Conservation (phyloP, 2,888 invertebrate genomes). For the Drosophila meridionalis region DNA sequence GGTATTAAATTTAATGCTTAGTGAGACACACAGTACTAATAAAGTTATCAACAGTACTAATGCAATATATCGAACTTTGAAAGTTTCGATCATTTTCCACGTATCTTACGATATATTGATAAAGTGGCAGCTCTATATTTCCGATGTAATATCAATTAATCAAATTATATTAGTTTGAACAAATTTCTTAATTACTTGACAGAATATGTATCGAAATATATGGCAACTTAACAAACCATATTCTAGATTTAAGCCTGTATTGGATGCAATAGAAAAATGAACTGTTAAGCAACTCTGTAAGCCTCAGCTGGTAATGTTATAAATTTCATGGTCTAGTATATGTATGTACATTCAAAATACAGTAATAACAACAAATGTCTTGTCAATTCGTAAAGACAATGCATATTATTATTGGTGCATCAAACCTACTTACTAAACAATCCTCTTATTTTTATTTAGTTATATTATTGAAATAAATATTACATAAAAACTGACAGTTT, state of each 20-base stretch:
- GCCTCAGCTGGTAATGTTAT: neutral
- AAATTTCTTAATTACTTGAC: too few relatives aligned
- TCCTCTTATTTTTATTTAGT: too few relatives aligned
- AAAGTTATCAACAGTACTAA: neutral
- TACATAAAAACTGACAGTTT: too few relatives aligned
- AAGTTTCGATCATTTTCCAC: neutral
- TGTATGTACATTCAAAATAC: too few relatives aligned
- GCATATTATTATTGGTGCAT: too few relatives aligned
- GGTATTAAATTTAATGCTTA: neutral
- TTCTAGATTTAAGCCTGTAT: neutral
- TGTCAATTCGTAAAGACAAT: too few relatives aligned
- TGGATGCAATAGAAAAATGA: neutral
- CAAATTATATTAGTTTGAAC: neutral
- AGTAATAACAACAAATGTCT: too few relatives aligned
- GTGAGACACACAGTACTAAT: neutral
- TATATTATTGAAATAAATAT: too few relatives aligned
- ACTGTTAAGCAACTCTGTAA: neutral
- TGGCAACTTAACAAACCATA: neutral
- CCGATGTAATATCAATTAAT: neutral
- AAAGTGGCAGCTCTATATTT: neutral
- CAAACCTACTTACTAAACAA: too few relatives aligned
- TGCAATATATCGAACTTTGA: neutral
- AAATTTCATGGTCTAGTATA: neutral
- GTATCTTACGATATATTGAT: neutral
- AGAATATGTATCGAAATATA: neutral